Evolutionary conservation across 1,140 invertebrate genomes (phyloP).

Genomic region (Manduca sexta): DNA sequence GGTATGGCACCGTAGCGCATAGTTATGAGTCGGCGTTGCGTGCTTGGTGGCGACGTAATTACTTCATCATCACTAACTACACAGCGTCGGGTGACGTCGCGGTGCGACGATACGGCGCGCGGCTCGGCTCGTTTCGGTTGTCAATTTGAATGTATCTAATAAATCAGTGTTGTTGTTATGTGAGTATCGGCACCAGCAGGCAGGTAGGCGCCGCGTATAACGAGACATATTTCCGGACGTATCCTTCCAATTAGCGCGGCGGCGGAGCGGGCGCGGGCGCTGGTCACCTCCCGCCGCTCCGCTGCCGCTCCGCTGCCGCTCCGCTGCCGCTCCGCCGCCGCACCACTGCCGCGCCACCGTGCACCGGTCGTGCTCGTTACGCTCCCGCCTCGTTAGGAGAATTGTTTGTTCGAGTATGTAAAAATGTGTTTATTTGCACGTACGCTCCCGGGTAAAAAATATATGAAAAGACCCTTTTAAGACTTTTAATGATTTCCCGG

Average conservation of each 20-base stretch:
- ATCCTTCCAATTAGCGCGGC: slow-evolving; percentile 58
- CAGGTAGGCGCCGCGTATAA: slow-evolving; percentile 35
- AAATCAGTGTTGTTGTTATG: slow-evolving; percentile 50
- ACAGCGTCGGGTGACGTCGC: no score
- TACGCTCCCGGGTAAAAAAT: slow-evolving; percentile 68
- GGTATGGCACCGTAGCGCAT: neutral
- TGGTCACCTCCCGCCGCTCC: slow-evolving; percentile 35
- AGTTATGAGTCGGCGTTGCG: no score
- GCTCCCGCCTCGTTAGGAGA: slow-evolving; percentile 64
- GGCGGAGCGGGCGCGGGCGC: slow-evolving; percentile 19
- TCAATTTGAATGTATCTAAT: slow-evolving; percentile 49
- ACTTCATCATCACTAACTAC: no score
- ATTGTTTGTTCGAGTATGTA: slow-evolving; percentile 73
- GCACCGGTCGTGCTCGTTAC: slow-evolving; percentile 46
- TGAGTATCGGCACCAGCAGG: slow-evolving; percentile 24
- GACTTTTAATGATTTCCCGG: slow-evolving; percentile 73
- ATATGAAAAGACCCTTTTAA: slow-evolving; percentile 73
- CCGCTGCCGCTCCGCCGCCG: slow-evolving; percentile 22
- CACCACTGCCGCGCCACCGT: slow-evolving; percentile 18
- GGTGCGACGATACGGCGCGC: no score
- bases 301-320: slow-evolving; percentile 26
- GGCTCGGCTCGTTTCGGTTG: slow-evolving; percentile 19
- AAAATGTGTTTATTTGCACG: slow-evolving; percentile 73
- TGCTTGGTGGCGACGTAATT: no score
- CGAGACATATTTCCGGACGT: slow-evolving; percentile 56